Evolutionary conservation across 2,888 invertebrate species (phyloP).

Genomic region (Drosophila robusta): DNA sequence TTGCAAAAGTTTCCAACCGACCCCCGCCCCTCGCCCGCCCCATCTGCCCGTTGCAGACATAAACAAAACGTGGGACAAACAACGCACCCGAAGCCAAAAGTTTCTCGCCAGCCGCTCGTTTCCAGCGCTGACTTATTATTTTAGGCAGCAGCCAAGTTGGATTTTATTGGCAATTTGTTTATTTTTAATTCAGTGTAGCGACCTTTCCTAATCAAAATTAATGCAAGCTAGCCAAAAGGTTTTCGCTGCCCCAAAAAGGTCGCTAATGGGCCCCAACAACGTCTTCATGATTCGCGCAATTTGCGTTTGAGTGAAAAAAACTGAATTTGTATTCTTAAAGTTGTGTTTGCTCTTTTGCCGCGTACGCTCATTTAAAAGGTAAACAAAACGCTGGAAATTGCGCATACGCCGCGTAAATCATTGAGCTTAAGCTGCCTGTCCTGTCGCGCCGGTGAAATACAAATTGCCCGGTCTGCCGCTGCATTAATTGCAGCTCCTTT

Average conservation of each 20-base stretch:
- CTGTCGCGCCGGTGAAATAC: conserved; percentile 42
- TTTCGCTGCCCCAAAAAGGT: conserved; percentile 33
- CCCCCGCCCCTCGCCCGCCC: no score
- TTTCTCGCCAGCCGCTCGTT: conserved; percentile 23
- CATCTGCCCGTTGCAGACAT: conserved; percentile 1
- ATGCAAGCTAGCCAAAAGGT: conserved; percentile 9
- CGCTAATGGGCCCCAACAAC: conserved; percentile 37
- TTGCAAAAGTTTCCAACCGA: conserved; percentile 14
- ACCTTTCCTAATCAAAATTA: conserved; percentile 65
- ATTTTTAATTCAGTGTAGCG: conserved; percentile 61
- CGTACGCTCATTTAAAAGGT: conserved; percentile 48
- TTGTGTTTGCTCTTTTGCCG: background rate
- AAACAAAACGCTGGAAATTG: conserved; percentile 36
- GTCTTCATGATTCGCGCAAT: conserved; percentile 54
- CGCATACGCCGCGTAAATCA: conserved; percentile 62
- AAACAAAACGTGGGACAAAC: conserved; percentile 30
- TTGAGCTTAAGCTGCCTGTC: conserved; percentile 54
- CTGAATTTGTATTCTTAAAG: background rate
- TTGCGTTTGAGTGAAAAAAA: conserved; percentile 31
- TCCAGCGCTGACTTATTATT: conserved; percentile 57
- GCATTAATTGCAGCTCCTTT: conserved; percentile 59
- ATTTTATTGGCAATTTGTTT: conserved; percentile 71
- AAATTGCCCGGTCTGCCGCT: conserved; percentile 58
- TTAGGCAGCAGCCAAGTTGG: conserved; percentile 61
- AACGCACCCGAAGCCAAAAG: conserved; percentile 35